phyloP scores from a whole-genome alignment of 2,797 vertebrate species.

The Brotula barbata region DNA sequence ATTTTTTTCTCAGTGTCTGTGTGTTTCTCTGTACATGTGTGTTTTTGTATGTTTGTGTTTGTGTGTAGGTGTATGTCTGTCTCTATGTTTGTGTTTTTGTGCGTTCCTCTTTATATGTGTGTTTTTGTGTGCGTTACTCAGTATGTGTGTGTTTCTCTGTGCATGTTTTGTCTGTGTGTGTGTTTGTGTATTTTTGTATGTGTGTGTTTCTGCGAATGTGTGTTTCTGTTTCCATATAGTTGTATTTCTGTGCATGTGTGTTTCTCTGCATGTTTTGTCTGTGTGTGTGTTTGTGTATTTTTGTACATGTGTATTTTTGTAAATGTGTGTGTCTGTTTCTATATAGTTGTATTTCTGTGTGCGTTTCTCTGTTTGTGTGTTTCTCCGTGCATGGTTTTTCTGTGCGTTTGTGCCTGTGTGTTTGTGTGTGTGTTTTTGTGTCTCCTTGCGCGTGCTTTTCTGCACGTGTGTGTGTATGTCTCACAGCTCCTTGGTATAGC shows the following conservation, averaged over 20 bases:
- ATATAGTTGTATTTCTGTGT: not conserved
- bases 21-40: not conserved
- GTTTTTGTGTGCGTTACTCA: not conserved
- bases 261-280: not conserved
- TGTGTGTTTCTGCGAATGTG: not conserved
- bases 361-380: not conserved
- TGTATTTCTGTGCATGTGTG: slow-evolving; percentile 3
- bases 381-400: not conserved
- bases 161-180: slow-evolving; percentile 1
- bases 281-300: not conserved
- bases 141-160: slow-evolving; percentile 1
- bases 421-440: not conserved
- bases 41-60: not conserved
- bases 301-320: not conserved
- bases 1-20: not conserved
- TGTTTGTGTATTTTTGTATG: not conserved
- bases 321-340: not conserved
- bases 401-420: not conserved
- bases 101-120: slow-evolving; percentile 1
- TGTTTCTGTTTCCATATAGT: not conserved
- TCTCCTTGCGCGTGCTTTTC: slow-evolving; percentile 12
- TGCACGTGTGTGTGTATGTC: slow-evolving; percentile 25
- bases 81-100: not conserved
- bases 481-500: slow-evolving; percentile 84
- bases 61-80: not conserved